A percentile compares a stretch with the other conserved stretches of the same genome.
Evolutionary conservation across 2,797 vertebrate species (phyloP).

Genomic region (Xerus rutilus): DNA sequence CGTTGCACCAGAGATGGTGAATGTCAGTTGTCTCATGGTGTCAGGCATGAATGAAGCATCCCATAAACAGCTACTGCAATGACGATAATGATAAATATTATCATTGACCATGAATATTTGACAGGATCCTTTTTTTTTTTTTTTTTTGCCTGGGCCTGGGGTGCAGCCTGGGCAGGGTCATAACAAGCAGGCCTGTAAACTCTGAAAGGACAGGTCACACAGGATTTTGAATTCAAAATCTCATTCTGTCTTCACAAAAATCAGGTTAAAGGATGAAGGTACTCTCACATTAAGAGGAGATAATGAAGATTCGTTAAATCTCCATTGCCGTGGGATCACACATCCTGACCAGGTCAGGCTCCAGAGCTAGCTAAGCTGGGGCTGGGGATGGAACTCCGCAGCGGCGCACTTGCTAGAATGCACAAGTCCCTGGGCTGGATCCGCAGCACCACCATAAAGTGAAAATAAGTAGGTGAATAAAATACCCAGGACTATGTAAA

Average conservation of each 20-base stretch:
- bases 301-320: rapidly evolving
- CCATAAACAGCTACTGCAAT: not conserved
- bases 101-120: not conserved
- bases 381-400: no score
- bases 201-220: rapidly evolving
- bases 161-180: rapidly evolving
- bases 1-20: not conserved
- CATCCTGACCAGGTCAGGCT: not conserved
- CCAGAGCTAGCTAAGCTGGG: not conserved
- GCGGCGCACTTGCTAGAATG: no score
- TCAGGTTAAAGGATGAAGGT: not conserved
- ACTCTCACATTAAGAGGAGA: not conserved
- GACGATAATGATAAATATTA: not conserved
- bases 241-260: not conserved
- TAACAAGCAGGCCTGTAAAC: not conserved
- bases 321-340: not conserved
- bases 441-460: no score
- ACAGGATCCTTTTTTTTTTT: not conserved
- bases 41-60: not conserved
- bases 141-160: no score
- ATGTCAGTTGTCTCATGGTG: not conserved
- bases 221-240: not conserved
- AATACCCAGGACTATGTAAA: not conserved
- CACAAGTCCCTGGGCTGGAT: not conserved
- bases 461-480: not conserved